A percentile compares a stretch with the other conserved stretches of the same genome.
phyloP scores from a whole-genome alignment of 2,797 vertebrate species.

The Danio choprae region DNA sequence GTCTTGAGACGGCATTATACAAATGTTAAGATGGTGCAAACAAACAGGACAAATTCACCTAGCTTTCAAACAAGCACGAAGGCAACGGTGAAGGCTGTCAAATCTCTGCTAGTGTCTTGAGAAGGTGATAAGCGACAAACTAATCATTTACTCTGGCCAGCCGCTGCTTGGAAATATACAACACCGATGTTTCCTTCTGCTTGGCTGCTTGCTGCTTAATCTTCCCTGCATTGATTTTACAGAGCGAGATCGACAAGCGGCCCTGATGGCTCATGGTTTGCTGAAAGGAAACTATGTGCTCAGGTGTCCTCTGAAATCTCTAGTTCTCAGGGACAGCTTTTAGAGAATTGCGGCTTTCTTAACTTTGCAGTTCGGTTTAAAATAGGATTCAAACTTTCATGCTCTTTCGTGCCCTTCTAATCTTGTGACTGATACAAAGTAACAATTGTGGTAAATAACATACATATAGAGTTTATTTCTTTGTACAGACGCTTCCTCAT shows the following conservation, averaged over 20 bases:
- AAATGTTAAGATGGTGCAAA: conserved; percentile 35
- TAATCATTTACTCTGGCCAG: conserved; percentile 39
- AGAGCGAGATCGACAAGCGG: conserved; percentile 43
- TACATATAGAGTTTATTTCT: no score
- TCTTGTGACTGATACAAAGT: neutral
- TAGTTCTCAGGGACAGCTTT: conserved; percentile 14
- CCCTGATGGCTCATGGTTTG: conserved; percentile 37
- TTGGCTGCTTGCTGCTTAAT: conserved; percentile 57
- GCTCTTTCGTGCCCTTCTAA: neutral
- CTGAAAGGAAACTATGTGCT: conserved; percentile 54
- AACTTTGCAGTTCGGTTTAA: neutral
- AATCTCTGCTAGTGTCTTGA: conserved; percentile 16
- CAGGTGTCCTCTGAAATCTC: conserved; percentile 45
- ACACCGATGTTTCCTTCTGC: conserved; percentile 56
- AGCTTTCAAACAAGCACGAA: conserved; percentile 51
- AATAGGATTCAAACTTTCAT: neutral
- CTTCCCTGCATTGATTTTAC: conserved; percentile 57
- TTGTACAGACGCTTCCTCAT: no score
- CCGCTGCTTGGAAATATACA: conserved; percentile 54
- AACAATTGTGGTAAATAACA: neutral
- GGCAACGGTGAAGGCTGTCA: conserved; percentile 28
- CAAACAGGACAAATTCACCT: conserved; percentile 33
- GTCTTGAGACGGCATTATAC: conserved; percentile 39
- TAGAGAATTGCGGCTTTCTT: conserved; percentile 11
- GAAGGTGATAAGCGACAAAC: conserved; percentile 31